Base-by-base conservation (phyloP, 2,888 invertebrate species). In the Rambutsinella grinnellia region DNA sequence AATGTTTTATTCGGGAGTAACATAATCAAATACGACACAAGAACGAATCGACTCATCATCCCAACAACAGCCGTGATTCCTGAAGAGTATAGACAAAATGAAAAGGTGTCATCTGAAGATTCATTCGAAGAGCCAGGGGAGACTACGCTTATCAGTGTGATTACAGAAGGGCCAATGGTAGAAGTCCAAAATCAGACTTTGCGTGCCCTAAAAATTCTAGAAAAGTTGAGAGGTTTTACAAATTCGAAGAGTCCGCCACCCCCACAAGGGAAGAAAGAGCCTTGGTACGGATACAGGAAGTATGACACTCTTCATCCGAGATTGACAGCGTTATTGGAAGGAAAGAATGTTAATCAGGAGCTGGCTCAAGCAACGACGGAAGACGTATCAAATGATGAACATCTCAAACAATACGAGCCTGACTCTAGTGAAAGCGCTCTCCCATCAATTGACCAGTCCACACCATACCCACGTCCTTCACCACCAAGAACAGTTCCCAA, bases 141-240 rank as follows among this genome's bases (percentile, higher is more conserved):
- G 1, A 46, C 72, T 2, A 63, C 78, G 1, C 53, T 63, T 1
- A 72, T 67, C 17, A 68, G 63, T 28, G 77, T 66, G 1, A 56
- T 71, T 24, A 72, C 72, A 1, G 63, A 74, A 19, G 74, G 68
- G 2, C 62, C 62, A 17, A 17, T 62, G 10, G n/a, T 54, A 2
- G 54, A 74, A 27, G 63, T 60, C 10, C 78, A 56, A 17, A 65
- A 62, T 46, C 62, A 58, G 51, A 79, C 76, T 5, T 10, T 78
- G 10, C 76, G 70, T 47, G 72, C 80, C 0, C 51, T 77, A 6
- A 78, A 68, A 26, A 81, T 82, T 36, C 51, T 82, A 13, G 81
- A 82, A n/a, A 66, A 76, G 19, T 57, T 82, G 27, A 76, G 79
- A 56, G 68, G 67, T 8, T 27, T 82, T 8, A 75, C 79, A 2